Percentiles rank a stretch among this genome's conserved stretches.
phyloP scores from a whole-genome alignment of 2,797 vertebrate genomes.

The Nyctalus aviator region DNA sequence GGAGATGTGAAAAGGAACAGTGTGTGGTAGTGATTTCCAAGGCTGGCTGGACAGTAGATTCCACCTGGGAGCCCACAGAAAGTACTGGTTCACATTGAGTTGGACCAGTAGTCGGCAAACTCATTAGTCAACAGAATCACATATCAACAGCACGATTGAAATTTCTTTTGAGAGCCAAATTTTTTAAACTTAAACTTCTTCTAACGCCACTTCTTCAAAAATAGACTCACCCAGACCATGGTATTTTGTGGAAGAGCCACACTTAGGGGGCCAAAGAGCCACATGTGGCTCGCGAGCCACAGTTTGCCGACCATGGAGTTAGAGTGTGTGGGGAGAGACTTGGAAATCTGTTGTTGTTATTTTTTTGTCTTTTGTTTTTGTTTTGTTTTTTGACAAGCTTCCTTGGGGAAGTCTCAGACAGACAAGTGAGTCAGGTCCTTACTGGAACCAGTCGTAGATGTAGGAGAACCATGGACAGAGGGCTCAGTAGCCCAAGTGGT shows the following conservation, averaged over 20 bases:
- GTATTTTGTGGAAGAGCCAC: too few relatives aligned
- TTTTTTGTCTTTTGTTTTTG: not conserved
- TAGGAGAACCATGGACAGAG: not conserved
- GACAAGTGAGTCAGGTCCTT: not conserved
- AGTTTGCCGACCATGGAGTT: not conserved
- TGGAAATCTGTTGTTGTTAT: not conserved
- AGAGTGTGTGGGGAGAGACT: not conserved
- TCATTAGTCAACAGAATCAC: too few relatives aligned
- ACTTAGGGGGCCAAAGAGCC: too few relatives aligned
- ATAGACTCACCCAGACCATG: too few relatives aligned
- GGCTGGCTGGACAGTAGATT: not conserved
- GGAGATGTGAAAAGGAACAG: not conserved
- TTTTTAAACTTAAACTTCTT: too few relatives aligned
- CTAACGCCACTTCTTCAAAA: too few relatives aligned
- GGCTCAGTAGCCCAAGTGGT: not conserved
- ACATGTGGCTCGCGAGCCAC: too few relatives aligned
- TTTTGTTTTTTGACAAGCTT: not conserved
- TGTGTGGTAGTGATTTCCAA: not conserved
- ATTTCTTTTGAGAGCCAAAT: too few relatives aligned
- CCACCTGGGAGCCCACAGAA: not conserved
- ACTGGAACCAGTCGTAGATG: not conserved
- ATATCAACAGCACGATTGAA: too few relatives aligned
- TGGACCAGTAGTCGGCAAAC: not conserved
- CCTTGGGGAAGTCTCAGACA: not conserved
- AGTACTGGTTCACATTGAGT: not conserved